Percentiles rank a stretch among this genome's conserved stretches.
Conservation (phyloP, 1,140 invertebrate species). For the Scaptodrosophila lebanonensis region DNA sequence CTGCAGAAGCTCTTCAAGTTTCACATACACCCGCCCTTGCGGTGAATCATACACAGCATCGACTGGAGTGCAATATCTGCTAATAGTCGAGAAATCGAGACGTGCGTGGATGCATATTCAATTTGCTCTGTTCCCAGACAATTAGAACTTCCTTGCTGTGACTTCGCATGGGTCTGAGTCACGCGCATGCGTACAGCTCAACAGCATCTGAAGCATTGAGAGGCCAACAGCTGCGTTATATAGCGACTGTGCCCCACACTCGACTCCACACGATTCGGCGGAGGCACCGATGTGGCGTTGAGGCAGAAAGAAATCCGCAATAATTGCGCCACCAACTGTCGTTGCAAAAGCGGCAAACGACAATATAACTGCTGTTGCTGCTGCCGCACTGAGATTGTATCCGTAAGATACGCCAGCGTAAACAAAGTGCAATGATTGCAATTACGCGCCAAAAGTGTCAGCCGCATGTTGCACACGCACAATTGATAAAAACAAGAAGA, state of each 20-base stretch:
- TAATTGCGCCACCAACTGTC: slow-evolving; percentile 27
- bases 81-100: too few species aligned
- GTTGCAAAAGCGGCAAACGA: too few species aligned
- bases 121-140: slow-evolving; percentile 48
- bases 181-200: slow-evolving; percentile 28
- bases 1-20: too few species aligned
- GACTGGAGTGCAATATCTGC: too few species aligned
- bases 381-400: slow-evolving; percentile 17
- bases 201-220: slow-evolving; percentile 11
- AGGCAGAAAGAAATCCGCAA: slow-evolving; percentile 7
- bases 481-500: slow-evolving; percentile 36
- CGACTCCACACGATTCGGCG: too few species aligned
- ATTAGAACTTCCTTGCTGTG: slow-evolving; percentile 32
- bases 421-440: slow-evolving; percentile 42
- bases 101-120: too few species aligned
- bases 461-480: slow-evolving; percentile 16
- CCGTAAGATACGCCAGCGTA: slow-evolving; percentile 32
- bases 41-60: too few species aligned
- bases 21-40: too few species aligned
- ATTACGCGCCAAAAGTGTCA: slow-evolving; percentile 51
- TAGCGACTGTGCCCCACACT: neutral
- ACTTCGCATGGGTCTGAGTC: slow-evolving; percentile 33
- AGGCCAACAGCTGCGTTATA: slow-evolving; percentile 11
- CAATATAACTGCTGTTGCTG: slow-evolving; percentile 12
- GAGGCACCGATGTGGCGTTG: too few species aligned